Evolutionary conservation across 1,140 invertebrate genomes (phyloP).

Genomic region (Elysia chlorotica): DNA sequence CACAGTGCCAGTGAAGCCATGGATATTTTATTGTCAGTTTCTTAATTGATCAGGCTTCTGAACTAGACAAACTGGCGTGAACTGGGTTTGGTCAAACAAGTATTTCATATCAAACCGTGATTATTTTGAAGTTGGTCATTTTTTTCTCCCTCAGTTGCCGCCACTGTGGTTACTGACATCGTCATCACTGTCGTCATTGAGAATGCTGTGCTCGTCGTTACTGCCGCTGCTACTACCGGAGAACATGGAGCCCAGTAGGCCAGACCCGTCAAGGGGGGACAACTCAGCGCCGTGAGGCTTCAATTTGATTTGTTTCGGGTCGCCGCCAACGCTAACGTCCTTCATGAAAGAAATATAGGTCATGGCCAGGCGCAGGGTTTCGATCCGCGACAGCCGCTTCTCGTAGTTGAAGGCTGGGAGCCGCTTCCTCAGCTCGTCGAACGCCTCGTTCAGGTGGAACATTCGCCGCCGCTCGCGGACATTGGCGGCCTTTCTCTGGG

Average conservation of each 20-base stretch:
- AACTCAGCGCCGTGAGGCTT: constrained; percentile 18
- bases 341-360: constrained; percentile 97
- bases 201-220: constrained; percentile 10
- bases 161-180: constrained; percentile 15
- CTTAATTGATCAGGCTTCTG: too few relatives aligned
- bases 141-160: too few relatives aligned
- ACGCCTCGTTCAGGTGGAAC: constrained; percentile 60
- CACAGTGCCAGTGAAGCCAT: too few relatives aligned
- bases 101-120: too few relatives aligned
- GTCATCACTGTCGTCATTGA: constrained; percentile 22
- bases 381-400: constrained; percentile 67
- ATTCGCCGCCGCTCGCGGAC: constrained; percentile 56
- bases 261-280: neutral
- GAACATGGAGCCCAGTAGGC: neutral
- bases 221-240: neutral
- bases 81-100: too few relatives aligned
- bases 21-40: too few relatives aligned
- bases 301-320: constrained; percentile 39
- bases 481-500: constrained; percentile 60
- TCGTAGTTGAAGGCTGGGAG: constrained; percentile 57
- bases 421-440: constrained; percentile 52
- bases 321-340: constrained; percentile 72
- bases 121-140: too few relatives aligned
- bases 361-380: constrained; percentile 91
- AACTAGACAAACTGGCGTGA: too few relatives aligned